Base-by-base conservation (phyloP, 1,140 invertebrate species). In the Dendrolimus kikuchii region DNA sequence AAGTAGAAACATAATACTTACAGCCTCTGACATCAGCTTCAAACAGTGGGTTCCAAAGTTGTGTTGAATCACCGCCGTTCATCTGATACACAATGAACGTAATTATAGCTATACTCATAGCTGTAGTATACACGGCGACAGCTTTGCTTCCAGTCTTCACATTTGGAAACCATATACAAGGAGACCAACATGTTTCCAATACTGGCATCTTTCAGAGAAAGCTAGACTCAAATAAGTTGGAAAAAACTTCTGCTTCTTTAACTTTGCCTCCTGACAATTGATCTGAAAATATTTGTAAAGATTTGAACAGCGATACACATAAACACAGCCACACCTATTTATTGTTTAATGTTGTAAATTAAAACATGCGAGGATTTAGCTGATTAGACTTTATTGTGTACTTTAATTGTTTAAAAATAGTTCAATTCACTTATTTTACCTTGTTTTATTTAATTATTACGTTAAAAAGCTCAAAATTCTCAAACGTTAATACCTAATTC, bases 11-110 rank as follows among this genome's bases (percentile, higher is more conserved):
- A 39, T 40, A 43, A 59, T 53, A 91, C 92, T 92, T 89, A 95
- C 93, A 94, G 54, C 80, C 82, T 75, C 92, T 89, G 9, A 95
- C 89, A 88, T 96, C 95, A 40, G 94, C 92, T 85, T 97, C 95
- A 86, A 96, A 97, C 37, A 96, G 81, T 0, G 95, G 95, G 68
- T 94, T 94, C 82, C 95, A 96, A 7, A 96, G 81, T 70, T 96
- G 95, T 1, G 93, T 92, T 0, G 95, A 96, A 69, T 96, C 95
- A 37, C 95, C 95, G 52, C 95, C 95, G 68, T 77, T 82, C 83
- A 96, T 90, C 80, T 95, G 93, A 78, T 95, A 96, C 4, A 65
- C 65, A 47, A 91, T 89, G 49, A 96, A 89, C 2, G 93, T 95
- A 58, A 95, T 95, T 0, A 94, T 59, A 42, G 96, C 88, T 40